Evolutionary conservation across 2,797 vertebrate species (phyloP).

Genomic region (Spondyliosoma cantharus): DNA sequence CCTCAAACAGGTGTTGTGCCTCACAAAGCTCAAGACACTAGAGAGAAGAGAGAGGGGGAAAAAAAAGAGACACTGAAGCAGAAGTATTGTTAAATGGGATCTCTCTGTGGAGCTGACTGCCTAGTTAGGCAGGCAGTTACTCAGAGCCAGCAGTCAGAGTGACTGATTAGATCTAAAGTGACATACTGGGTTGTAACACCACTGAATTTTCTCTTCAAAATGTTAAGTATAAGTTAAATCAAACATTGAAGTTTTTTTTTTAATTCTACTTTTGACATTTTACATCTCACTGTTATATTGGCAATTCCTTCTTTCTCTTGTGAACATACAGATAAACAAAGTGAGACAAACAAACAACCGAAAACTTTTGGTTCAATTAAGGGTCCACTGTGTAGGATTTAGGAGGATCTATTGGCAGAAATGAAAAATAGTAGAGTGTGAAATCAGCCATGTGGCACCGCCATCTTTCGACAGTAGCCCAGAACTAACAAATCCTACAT

Average conservation of each 20-base stretch:
- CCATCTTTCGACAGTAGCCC: too few species aligned
- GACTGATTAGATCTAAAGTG: constrained; percentile 43
- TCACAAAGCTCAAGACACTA: constrained; percentile 90
- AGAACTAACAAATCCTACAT: too few species aligned
- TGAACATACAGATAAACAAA: background rate
- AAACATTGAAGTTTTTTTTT: background rate
- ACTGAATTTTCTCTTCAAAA: constrained; percentile 3
- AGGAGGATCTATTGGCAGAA: too few species aligned
- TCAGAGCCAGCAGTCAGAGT: constrained; percentile 42
- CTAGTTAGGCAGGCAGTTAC: constrained; percentile 58
- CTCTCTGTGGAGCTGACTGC: constrained; percentile 32
- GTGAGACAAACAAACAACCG: background rate
- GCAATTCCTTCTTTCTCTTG: background rate
- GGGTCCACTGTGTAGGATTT: too few species aligned
- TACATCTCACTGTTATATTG: background rate
- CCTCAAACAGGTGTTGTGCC: constrained; percentile 87
- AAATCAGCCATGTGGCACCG: too few species aligned
- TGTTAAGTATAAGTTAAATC: background rate
- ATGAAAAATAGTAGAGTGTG: too few species aligned
- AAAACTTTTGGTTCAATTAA: too few species aligned
- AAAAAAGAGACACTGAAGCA: constrained; percentile 26
- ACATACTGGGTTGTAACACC: constrained; percentile 22
- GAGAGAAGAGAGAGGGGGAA: constrained; percentile 29
- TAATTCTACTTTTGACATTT: background rate
- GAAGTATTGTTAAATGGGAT: constrained; percentile 50